A percentile compares a stretch with the other conserved stretches of the same genome.
These are phyloP conservation scores for Aviceda subcristata DNA, from an alignment of 2,113 vertebrate species.

Conservation along the genomic window DNA sequence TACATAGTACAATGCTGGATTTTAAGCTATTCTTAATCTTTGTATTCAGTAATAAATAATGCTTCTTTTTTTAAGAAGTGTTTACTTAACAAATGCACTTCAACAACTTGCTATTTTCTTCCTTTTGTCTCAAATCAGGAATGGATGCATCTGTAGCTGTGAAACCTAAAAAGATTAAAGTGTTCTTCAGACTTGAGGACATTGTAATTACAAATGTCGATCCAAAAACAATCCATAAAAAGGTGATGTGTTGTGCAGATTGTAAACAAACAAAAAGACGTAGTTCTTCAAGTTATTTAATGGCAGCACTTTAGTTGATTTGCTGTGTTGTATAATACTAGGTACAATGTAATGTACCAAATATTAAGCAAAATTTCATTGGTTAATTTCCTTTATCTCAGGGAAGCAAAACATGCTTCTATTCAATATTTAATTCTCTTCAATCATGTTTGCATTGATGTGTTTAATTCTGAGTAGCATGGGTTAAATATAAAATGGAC, in stretches of 20 bases:
- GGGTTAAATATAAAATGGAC: background rate
- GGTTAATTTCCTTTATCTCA: background rate
- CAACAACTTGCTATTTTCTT: background rate
- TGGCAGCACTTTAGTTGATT: background rate
- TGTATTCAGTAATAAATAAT: background rate
- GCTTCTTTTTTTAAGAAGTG: background rate
- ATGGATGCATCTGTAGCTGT: constrained; percentile 81
- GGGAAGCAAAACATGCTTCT: background rate
- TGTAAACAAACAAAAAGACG: background rate
- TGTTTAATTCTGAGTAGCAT: background rate
- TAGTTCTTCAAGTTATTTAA: background rate
- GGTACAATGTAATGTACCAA: accelerated
- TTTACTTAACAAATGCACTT: background rate
- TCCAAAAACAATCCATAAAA: constrained; percentile 84
- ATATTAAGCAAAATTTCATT: background rate
- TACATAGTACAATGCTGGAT: background rate
- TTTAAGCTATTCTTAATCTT: background rate
- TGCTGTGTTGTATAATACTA: background rate
- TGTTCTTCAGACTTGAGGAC: constrained; percentile 86
- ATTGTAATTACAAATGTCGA: constrained; percentile 86
- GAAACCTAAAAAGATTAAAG: constrained; percentile 77
- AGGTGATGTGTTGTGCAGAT: constrained; percentile 71
- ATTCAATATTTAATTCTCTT: background rate
- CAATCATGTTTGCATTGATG: background rate
- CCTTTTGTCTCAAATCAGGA: constrained; percentile 71